Base-by-base conservation (phyloP, 2,888 invertebrate genomes). In the Pyrrhia umbra region DNA sequence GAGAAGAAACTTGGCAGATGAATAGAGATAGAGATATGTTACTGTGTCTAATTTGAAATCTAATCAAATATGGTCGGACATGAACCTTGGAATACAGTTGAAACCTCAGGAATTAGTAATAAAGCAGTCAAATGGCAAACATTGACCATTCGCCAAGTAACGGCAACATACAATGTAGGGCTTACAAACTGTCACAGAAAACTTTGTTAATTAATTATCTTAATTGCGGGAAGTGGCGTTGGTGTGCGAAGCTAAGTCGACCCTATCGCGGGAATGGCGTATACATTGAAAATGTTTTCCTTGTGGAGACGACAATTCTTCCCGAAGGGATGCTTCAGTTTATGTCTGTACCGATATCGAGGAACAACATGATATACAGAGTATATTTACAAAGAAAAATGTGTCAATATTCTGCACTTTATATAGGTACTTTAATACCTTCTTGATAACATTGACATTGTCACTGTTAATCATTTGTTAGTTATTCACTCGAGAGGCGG, bases 181-280 rank as follows among this genome's bases (percentile, higher is more conserved):
- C 60, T 61, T 54, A 64, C 58, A 30, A 55, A 65, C 65, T 60
- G 72, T 71, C 63, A 49, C 63, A 79, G 60, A 64, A 65, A 77
- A 77, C 65, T 77, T 77, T 66, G 55, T 61, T 64, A 61, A 77
- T 79, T 68, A 77, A 79, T 77, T 72, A 76, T 80, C 66, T 69
- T 80, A 73, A 79, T 77, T 77, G 77, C 69, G 69, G 64, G 57
- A 77, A 79, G 69, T 68, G 62, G 58, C 55, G 55, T 57, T 34
- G 46, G 77, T 51, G 60, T 77, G 77, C 66, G 58, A 27, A 57
- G 55, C 51, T 69, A 61, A 56, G 62, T 60, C 65, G 58, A 64
- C 51, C 69, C 61, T 69, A 67, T 62, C 57, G 68, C 40, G 56
- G 13, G 27, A 63, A 58, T 30, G 18, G 52, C 23, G 62, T 61